Percentiles rank a stretch among this genome's conserved stretches.
phyloP scores from a whole-genome alignment of 2,797 vertebrate genomes.

The Pseudochirops corinnae region DNA sequence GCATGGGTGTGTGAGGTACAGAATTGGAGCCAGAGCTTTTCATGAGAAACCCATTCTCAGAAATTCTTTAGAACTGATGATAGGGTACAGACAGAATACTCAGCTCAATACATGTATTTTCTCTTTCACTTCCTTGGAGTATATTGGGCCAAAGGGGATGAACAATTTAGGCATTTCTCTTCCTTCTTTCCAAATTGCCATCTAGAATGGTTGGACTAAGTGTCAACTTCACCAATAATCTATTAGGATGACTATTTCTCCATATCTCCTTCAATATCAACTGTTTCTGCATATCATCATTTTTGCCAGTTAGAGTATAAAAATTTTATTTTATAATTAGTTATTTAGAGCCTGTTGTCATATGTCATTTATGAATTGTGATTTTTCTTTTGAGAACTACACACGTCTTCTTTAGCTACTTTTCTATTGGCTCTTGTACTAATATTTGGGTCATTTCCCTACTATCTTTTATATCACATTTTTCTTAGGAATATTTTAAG shows the following conservation, averaged over 20 bases:
- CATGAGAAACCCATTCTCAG: not conserved
- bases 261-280: not conserved
- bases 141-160: not conserved
- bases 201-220: not conserved
- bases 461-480: not conserved
- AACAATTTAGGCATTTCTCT: not conserved
- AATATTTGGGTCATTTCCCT: not conserved
- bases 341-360: not conserved
- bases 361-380: not conserved
- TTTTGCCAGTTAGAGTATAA: not conserved
- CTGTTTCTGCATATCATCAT: not conserved
- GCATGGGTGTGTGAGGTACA: not conserved
- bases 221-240: not conserved
- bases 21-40: not conserved
- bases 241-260: not conserved
- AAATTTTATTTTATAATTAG: not conserved
- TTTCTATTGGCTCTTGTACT: not conserved
- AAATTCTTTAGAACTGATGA: not conserved
- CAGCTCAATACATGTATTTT: not conserved
- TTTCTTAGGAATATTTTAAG: not conserved
- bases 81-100: not conserved
- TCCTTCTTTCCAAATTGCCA: not conserved
- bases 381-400: not conserved
- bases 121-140: not conserved
- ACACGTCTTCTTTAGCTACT: not conserved